Evolutionary conservation across 2,797 vertebrate genomes (phyloP).

Genomic region (Myripristis murdjan): DNA sequence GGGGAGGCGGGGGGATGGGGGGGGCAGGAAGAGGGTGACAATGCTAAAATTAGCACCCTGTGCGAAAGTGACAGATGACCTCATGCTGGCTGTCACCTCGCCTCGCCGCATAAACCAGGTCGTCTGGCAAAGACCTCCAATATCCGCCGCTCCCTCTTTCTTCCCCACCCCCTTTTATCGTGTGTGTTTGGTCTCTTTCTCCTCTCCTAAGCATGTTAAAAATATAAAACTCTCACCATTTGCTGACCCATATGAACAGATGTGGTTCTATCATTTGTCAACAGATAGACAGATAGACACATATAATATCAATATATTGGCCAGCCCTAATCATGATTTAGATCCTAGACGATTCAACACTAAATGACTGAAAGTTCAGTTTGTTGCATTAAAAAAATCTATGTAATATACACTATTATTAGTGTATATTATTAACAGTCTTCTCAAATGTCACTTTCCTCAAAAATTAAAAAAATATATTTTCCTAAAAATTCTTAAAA

Average conservation of each 20-base stretch:
- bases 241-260: neutral
- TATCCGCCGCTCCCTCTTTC: constrained; percentile 8
- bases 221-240: constrained; percentile 14
- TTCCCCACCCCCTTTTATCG: neutral
- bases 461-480: no score
- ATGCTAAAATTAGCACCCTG: constrained; percentile 75
- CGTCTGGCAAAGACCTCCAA: constrained; percentile 31
- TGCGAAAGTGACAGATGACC: constrained; percentile 78
- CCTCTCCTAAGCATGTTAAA: neutral
- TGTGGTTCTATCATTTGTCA: no score
- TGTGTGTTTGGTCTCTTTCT: neutral
- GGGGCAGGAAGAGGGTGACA: constrained; percentile 58
- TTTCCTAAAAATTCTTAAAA: no score
- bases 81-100: constrained; percentile 65
- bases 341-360: constrained; percentile 3
- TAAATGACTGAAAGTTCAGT: neutral
- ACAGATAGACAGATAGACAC: no score
- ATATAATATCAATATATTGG: no score
- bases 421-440: no score
- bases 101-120: constrained; percentile 58
- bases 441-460: no score
- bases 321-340: no score
- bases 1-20: neutral
- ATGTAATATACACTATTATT: no score
- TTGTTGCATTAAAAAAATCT: neutral